Percentiles rank a stretch among this genome's conserved stretches.
Conservation (phyloP, 2,888 invertebrate genomes). For the Trachelus stipa region DNA sequence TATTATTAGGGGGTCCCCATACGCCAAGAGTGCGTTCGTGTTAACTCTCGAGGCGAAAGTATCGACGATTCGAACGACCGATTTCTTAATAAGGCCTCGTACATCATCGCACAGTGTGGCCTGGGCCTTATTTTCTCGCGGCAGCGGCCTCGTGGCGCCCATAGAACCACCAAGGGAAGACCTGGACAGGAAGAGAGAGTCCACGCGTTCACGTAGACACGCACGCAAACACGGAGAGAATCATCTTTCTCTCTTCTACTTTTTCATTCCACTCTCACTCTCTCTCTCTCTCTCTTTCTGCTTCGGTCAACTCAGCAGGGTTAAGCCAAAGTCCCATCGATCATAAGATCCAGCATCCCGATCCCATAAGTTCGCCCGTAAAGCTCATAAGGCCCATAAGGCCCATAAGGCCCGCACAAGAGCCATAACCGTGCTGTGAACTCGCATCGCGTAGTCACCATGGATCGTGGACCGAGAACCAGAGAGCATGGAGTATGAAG, state of each 20-base stretch:
- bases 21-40: conserved; percentile 18
- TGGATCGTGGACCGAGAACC: background rate
- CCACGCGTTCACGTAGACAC: too few relatives aligned
- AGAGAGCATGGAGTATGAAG: background rate
- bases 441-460: background rate
- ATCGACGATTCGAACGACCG: too few relatives aligned
- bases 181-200: too few relatives aligned
- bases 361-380: conserved; percentile 44
- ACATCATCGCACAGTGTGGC: too few relatives aligned
- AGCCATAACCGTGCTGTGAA: conserved; percentile 6
- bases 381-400: conserved; percentile 45
- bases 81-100: too few relatives aligned
- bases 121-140: too few relatives aligned
- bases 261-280: too few relatives aligned
- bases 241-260: background rate
- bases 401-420: conserved; percentile 24
- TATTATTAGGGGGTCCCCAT: conserved; percentile 53
- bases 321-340: conserved; percentile 56
- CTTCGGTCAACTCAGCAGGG: conserved; percentile 39
- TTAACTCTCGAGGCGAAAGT: too few relatives aligned
- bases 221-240: conserved; percentile 13
- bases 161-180: too few relatives aligned
- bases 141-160: too few relatives aligned
- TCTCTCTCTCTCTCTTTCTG: too few relatives aligned
- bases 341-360: conserved; percentile 47